Percentiles rank a stretch among this genome's conserved stretches.
These are phyloP conservation scores for Protonibea diacanthus DNA, from an alignment of 2,797 vertebrate genomes.

Conservation along the genomic window DNA sequence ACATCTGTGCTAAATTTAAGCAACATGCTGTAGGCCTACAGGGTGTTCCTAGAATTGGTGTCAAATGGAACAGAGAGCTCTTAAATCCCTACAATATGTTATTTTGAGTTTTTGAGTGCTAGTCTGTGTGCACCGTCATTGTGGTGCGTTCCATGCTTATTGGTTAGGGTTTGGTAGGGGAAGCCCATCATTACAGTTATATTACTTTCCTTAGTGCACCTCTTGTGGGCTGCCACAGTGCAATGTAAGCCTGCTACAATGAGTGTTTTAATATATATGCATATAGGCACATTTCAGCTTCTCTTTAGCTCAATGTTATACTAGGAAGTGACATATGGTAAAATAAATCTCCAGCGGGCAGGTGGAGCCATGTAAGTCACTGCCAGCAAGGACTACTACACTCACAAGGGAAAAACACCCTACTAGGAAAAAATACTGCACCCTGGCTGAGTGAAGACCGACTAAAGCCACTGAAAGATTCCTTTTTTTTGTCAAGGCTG, in stretches of 20 bases:
- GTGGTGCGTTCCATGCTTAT: not conserved
- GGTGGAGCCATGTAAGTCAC: constrained; percentile 12
- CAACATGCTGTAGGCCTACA: not conserved
- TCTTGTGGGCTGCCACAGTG: not conserved
- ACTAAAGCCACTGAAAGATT: not conserved
- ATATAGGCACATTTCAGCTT: not conserved
- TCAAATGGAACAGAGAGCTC: not conserved
- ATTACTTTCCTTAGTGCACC: not conserved
- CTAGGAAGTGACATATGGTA: constrained; percentile 23
- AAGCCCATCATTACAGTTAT: not conserved
- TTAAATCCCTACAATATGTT: not conserved
- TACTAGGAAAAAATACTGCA: not conserved
- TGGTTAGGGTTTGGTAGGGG: not conserved
- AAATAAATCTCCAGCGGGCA: not conserved
- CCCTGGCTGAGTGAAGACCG: not conserved
- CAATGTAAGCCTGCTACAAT: not conserved
- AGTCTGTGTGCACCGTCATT: not conserved
- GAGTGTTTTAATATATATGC: not conserved
- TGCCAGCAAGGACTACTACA: not conserved
- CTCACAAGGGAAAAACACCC: constrained; percentile 13
- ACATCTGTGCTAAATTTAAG: not conserved
- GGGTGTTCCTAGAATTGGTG: not conserved
- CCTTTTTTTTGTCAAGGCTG: not conserved
- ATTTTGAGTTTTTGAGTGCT: too few relatives aligned
- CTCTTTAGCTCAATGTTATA: not conserved